Conservation (phyloP, 2,888 invertebrate species). For the Dilophus febrilis region DNA sequence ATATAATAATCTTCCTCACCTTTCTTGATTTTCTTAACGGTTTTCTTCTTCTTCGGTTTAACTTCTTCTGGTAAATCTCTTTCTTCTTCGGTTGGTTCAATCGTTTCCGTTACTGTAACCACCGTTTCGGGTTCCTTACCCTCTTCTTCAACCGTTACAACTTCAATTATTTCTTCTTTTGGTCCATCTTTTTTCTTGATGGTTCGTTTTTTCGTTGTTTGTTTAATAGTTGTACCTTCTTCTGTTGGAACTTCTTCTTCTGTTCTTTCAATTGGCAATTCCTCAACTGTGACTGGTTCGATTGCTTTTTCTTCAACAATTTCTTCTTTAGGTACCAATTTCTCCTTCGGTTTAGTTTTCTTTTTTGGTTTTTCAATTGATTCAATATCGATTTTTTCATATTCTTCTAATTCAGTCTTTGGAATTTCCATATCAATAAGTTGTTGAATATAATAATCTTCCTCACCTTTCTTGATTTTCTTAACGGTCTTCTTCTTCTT, state of each 20-base stretch:
- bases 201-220: conserved; percentile 20
- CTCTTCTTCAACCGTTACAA: conserved; percentile 24
- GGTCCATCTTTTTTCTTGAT: conserved; percentile 24
- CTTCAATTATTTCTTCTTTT: conserved; percentile 25
- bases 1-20: conserved; percentile 21
- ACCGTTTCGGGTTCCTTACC: conserved; percentile 21
- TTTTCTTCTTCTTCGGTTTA: conserved; percentile 7
- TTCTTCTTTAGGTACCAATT: conserved; percentile 5
- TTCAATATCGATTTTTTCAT: conserved; percentile 5
- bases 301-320: background rate
- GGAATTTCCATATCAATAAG: conserved; percentile 26
- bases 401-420: conserved; percentile 8
- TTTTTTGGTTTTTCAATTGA: background rate
- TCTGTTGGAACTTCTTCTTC: conserved; percentile 6
- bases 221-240: conserved; percentile 2
- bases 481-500: conserved; percentile 6
- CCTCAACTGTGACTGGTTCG: background rate
- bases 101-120: conserved; percentile 17
- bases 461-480: conserved; percentile 15
- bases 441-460: conserved; percentile 20
- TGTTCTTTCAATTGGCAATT: too few relatives aligned
- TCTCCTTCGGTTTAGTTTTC: conserved; percentile 3
- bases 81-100: conserved; percentile 7
- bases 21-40: conserved; percentile 8
- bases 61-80: conserved; percentile 10